These are phyloP conservation scores for Arctopsyche grandis DNA, from an alignment of 1,140 invertebrate genomes.

Conservation along the genomic window DNA sequence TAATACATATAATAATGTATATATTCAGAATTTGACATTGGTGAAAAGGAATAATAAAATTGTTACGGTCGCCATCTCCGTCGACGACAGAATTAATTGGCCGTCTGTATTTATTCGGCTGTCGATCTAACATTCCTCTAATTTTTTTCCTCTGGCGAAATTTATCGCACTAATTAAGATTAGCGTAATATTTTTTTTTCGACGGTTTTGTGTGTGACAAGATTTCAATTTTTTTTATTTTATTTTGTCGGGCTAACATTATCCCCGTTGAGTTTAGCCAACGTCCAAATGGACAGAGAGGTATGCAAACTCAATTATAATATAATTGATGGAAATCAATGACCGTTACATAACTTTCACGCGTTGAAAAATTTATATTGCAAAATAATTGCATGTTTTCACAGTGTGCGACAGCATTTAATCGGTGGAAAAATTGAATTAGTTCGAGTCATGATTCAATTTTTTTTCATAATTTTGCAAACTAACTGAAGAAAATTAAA, in stretches of 20 bases:
- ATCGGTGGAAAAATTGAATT: too few species aligned
- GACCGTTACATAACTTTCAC: neutral
- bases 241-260: neutral
- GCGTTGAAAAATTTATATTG: neutral
- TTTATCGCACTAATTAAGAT: conserved; percentile 18
- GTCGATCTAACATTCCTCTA: neutral
- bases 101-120: neutral
- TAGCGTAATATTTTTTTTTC: conserved; percentile 7
- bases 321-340: neutral
- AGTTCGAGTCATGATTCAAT: too few species aligned
- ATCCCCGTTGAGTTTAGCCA: neutral
- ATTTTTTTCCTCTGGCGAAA: neutral
- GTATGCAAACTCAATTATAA: neutral
- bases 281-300: neutral
- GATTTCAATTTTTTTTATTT: neutral
- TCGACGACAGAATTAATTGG: neutral
- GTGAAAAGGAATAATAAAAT: too few species aligned
- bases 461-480: too few species aligned
- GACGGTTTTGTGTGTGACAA: neutral
- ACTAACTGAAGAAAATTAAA: too few species aligned
- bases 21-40: too few species aligned
- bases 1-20: neutral
- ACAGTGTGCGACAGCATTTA: too few species aligned
- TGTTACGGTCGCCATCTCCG: neutral
- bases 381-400: neutral